Percentiles rank a stretch among this genome's conserved stretches.
These are phyloP conservation scores for Forbesichthys agassizii DNA, from an alignment of 2,113 vertebrate species.

Conservation along the genomic window DNA sequence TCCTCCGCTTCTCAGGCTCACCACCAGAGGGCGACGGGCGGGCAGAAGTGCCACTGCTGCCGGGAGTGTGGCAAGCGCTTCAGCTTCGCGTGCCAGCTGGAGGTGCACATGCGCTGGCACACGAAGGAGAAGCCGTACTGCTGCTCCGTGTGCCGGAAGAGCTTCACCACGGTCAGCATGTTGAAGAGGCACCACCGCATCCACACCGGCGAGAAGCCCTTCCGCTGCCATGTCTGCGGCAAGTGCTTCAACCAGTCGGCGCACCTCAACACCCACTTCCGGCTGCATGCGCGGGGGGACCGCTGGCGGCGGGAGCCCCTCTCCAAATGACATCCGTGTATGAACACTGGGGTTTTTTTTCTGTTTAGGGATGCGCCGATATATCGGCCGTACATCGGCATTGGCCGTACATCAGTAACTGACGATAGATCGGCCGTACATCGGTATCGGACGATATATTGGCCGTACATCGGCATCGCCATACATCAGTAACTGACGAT, in stretches of 20 bases:
- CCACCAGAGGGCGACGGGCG: conserved; percentile 29
- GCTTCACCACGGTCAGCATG: conserved; percentile 73
- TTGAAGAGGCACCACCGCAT: conserved; percentile 72
- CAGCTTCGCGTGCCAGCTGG: conserved; percentile 73
- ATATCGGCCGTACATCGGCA: too few species aligned
- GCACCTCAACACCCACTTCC: conserved; percentile 73
- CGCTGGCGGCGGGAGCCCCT: conserved; percentile 15
- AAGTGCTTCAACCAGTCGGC: conserved; percentile 75
- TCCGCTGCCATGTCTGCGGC: conserved; percentile 68
- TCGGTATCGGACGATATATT: too few species aligned
- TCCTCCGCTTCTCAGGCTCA: conserved; percentile 35
- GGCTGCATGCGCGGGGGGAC: conserved; percentile 64
- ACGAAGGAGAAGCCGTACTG: conserved; percentile 73
- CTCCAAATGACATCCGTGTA: conserved; percentile 21
- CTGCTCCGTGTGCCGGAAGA: conserved; percentile 65
- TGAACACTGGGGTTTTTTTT: background rate
- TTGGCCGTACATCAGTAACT: too few species aligned
- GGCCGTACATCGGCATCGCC: too few species aligned
- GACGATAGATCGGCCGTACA: too few species aligned
- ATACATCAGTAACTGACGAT: too few species aligned
- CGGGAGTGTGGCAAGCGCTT: conserved; percentile 69
- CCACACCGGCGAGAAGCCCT: conserved; percentile 73
- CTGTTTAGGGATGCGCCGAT: too few species aligned
- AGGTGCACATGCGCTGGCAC: conserved; percentile 76
- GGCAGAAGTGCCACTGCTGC: conserved; percentile 67